Percentiles rank a stretch among this genome's conserved stretches.
phyloP scores from a whole-genome alignment of 2,113 vertebrate genomes.

The Dipodomys ordii region DNA sequence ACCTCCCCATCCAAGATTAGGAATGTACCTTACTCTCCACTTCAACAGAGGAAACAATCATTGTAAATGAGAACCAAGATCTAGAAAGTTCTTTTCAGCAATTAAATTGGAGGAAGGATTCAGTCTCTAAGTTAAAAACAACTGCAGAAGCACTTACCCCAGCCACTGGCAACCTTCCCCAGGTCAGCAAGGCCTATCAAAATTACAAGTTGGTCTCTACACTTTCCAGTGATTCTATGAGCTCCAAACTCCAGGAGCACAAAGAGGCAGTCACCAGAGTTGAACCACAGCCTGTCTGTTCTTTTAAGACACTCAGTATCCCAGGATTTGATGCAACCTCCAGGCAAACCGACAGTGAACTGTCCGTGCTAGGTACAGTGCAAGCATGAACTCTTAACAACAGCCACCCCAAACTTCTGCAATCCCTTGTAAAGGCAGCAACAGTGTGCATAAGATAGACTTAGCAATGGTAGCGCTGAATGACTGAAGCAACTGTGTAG shows the following conservation, averaged over 20 bases:
- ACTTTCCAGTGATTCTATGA: neutral
- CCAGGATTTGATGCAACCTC: neutral
- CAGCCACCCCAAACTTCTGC: too few relatives aligned
- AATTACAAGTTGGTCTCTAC: neutral
- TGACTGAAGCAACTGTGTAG: rapidly evolving
- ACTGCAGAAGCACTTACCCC: too few relatives aligned
- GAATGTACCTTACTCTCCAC: rapidly evolving
- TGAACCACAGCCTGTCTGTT: rapidly evolving
- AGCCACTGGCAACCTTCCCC: neutral
- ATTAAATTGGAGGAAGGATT: neutral
- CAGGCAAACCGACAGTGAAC: neutral
- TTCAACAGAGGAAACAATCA: neutral
- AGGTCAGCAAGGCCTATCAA: neutral
- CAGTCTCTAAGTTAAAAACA: neutral
- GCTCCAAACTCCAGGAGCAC: too few relatives aligned
- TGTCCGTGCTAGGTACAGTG: neutral
- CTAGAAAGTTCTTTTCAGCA: neutral
- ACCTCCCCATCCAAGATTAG: neutral
- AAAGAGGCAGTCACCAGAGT: neutral
- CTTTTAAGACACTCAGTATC: neutral
- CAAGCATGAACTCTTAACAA: too few relatives aligned
- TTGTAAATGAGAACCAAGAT: neutral
- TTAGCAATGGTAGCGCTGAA: rapidly evolving
- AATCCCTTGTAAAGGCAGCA: neutral
- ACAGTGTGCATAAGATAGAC: neutral